These are phyloP conservation scores for Ornithoptera priamus DNA, from an alignment of 2,888 invertebrate species.

Conservation along the genomic window DNA sequence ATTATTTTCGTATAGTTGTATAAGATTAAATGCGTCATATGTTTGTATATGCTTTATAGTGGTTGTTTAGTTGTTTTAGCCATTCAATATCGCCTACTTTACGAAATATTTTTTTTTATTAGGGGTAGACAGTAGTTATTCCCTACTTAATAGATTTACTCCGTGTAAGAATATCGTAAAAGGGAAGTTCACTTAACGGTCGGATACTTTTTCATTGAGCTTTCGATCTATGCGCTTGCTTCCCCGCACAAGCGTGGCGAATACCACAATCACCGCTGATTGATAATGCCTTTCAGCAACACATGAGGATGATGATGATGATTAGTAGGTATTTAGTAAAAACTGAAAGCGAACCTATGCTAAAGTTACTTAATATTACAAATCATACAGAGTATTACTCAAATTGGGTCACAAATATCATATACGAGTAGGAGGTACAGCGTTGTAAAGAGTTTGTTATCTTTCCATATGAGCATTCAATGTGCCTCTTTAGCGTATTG, in stretches of 20 bases:
- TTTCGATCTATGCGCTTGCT: too few species aligned
- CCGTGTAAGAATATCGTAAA: too few species aligned
- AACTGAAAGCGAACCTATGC: background rate
- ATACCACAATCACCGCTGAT: too few species aligned
- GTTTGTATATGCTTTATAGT: background rate
- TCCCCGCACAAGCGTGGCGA: too few species aligned
- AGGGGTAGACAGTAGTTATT: background rate
- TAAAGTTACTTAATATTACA: background rate
- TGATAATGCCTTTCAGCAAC: too few species aligned
- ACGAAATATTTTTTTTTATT: background rate
- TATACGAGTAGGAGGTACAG: background rate
- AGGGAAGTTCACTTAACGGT: too few species aligned
- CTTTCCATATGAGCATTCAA: slow-evolving; percentile 8
- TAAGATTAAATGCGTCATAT: background rate
- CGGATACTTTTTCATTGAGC: too few species aligned
- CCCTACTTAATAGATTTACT: too few species aligned
- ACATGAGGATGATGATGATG: too few species aligned
- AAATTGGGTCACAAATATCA: slow-evolving; percentile 19
- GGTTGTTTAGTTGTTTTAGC: background rate
- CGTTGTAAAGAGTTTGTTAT: slow-evolving; percentile 3
- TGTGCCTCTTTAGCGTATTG: slow-evolving; percentile 13
- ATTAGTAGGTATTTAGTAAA: background rate
- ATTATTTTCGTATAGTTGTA: slow-evolving; percentile 1
- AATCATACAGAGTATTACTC: slow-evolving; percentile 5
- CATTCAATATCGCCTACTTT: background rate